Evolutionary conservation across 2,888 invertebrate species (phyloP).

Genomic region (Gnatocerus cornutus): DNA sequence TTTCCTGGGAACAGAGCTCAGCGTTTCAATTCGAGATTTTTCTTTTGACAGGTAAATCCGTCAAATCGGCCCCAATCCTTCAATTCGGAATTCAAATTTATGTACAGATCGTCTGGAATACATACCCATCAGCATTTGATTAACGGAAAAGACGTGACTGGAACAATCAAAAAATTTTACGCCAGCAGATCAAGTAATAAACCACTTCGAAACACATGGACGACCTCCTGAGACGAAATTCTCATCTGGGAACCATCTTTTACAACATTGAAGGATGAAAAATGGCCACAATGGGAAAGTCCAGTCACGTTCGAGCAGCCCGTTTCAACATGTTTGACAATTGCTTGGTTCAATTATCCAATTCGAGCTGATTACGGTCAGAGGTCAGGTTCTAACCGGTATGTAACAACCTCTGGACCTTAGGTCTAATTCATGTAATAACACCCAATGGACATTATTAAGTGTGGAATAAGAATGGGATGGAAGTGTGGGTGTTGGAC

Average conservation of each 20-base stretch:
- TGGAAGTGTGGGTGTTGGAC: slow-evolving; percentile 49
- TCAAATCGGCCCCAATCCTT: slow-evolving; percentile 39
- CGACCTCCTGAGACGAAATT: slow-evolving; percentile 41
- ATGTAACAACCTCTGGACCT: slow-evolving; percentile 55
- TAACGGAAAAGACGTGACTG: slow-evolving; percentile 54
- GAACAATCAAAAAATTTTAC: slow-evolving; percentile 49
- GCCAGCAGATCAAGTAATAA: slow-evolving; percentile 43
- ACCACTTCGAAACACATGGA: slow-evolving; percentile 37
- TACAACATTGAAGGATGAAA: slow-evolving; percentile 15
- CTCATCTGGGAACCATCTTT: slow-evolving; percentile 26
- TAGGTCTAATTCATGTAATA: slow-evolving; percentile 56
- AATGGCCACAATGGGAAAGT: slow-evolving; percentile 38
- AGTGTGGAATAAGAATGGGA: slow-evolving; percentile 56
- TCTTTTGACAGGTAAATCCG: slow-evolving; percentile 29
- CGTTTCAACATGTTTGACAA: slow-evolving; percentile 49
- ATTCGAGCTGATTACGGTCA: slow-evolving; percentile 61
- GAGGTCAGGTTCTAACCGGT: slow-evolving; percentile 56
- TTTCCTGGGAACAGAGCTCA: neutral
- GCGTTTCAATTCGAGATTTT: slow-evolving; percentile 29
- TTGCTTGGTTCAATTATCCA: slow-evolving; percentile 62
- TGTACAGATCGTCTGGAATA: slow-evolving; percentile 35
- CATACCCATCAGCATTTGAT: slow-evolving; percentile 50
- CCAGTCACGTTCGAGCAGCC: slow-evolving; percentile 42
- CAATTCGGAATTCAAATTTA: slow-evolving; percentile 46
- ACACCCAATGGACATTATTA: slow-evolving; percentile 54